Conservation (phyloP, 1,140 invertebrate genomes). For the Nixonia krombeini region DNA sequence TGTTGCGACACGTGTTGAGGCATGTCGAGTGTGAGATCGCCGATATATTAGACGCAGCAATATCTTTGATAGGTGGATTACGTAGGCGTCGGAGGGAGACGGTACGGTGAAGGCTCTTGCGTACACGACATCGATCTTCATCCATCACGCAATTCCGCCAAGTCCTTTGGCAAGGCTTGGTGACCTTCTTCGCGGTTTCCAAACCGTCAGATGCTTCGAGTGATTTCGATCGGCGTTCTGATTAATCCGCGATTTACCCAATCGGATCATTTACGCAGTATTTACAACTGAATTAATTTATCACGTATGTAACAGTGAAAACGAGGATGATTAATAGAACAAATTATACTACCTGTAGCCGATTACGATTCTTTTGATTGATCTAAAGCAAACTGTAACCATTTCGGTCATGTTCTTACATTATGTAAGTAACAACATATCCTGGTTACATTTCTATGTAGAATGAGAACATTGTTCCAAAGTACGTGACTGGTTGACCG, state of each 20-base stretch:
- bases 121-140: constrained; percentile 66
- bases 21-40: constrained; percentile 20
- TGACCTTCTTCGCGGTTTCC: constrained; percentile 26
- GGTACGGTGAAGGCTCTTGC: constrained; percentile 37
- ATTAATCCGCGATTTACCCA: constrained; percentile 38
- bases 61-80: constrained; percentile 28
- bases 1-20: background rate
- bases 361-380: too few relatives aligned
- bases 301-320: too few relatives aligned
- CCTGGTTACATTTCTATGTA: too few relatives aligned
- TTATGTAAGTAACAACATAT: too few relatives aligned
- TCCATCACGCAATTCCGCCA: constrained; percentile 59
- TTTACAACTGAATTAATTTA: constrained; percentile 20
- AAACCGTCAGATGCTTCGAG: constrained; percentile 52
- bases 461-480: too few relatives aligned
- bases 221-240: constrained; percentile 44
- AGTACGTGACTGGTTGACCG: constrained; percentile 41
- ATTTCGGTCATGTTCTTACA: too few relatives aligned
- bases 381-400: too few relatives aligned
- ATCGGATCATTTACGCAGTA: constrained; percentile 5
- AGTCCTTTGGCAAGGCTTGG: constrained; percentile 22
- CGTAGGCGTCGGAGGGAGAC: constrained; percentile 12
- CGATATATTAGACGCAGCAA: constrained; percentile 14
- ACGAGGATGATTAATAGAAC: too few relatives aligned
- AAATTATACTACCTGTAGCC: too few relatives aligned